phyloP scores from a whole-genome alignment of 2,888 invertebrate species.

The Lysandra bellargus region DNA sequence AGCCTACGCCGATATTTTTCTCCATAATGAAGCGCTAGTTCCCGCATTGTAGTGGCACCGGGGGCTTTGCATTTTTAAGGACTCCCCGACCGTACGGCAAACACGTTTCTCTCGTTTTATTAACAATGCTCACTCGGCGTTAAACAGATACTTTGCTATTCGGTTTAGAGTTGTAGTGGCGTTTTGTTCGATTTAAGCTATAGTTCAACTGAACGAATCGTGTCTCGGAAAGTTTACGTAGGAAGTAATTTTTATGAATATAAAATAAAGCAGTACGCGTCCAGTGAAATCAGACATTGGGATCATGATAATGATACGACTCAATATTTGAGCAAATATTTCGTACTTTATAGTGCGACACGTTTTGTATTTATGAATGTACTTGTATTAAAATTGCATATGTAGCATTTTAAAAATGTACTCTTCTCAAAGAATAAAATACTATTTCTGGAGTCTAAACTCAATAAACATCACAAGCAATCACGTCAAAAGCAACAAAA shows the following conservation, averaged over 20 bases:
- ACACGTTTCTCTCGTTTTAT: conserved; percentile 35
- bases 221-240: background rate
- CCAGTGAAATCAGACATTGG: no score
- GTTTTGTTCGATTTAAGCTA: background rate
- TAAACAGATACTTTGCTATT: conserved; percentile 5
- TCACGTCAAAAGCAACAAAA: background rate
- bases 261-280: no score
- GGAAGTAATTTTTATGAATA: no score
- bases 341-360: no score
- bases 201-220: background rate
- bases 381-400: no score
- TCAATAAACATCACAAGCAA: background rate
- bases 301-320: background rate
- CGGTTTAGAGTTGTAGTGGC: background rate
- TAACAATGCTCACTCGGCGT: conserved; percentile 16
- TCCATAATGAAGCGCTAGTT: conserved; percentile 76
- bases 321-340: background rate
- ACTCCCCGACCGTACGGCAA: conserved; percentile 39
- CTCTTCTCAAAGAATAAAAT: background rate
- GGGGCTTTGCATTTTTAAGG: conserved; percentile 48
- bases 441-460: background rate
- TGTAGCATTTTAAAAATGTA: background rate
- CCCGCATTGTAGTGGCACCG: conserved; percentile 58
- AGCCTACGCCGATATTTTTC: conserved; percentile 67
- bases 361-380: no score